These are phyloP conservation scores for Anthonomus grandis DNA, from an alignment of 1,140 invertebrate genomes.

Conservation along the genomic window DNA sequence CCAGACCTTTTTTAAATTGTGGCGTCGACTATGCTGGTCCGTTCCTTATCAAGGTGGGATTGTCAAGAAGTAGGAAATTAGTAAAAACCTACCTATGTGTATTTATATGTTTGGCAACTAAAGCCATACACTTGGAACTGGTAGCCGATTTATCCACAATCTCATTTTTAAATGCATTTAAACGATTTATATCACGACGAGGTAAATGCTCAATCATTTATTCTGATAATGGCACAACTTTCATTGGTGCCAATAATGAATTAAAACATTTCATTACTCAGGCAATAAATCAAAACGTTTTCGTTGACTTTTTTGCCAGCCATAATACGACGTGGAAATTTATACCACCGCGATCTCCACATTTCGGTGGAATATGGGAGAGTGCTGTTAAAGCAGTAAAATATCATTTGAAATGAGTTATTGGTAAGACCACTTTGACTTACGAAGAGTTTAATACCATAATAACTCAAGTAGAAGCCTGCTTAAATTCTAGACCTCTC, in stretches of 20 bases:
- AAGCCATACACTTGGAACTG: conserved; percentile 6
- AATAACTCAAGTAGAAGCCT: conserved; percentile 20
- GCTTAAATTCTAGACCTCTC: conserved; percentile 31
- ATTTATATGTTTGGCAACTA: conserved; percentile 10
- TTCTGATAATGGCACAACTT: conserved; percentile 26
- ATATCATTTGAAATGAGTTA: conserved; percentile 26
- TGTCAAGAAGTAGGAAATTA: conserved; percentile 2
- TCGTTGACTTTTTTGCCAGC: neutral
- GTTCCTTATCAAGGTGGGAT: neutral
- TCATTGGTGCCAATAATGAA: conserved; percentile 18
- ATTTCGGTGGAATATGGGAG: conserved; percentile 32
- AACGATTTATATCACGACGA: conserved; percentile 9
- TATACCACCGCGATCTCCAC: conserved; percentile 24
- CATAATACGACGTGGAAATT: conserved; percentile 32
- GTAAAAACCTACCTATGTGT: conserved; percentile 6
- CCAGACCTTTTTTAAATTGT: neutral
- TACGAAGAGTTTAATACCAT: conserved; percentile 9
- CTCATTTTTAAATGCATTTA: neutral
- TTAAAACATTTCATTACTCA: conserved; percentile 4
- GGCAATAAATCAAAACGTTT: neutral
- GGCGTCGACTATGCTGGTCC: conserved; percentile 6
- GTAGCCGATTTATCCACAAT: neutral
- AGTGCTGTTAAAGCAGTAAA: neutral
- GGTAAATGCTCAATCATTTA: conserved; percentile 11
- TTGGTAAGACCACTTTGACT: neutral